Percentiles rank a stretch among this genome's conserved stretches.
Evolutionary conservation across 2,888 invertebrate species (phyloP).

Genomic region (Mesorhabditis sp.): DNA sequence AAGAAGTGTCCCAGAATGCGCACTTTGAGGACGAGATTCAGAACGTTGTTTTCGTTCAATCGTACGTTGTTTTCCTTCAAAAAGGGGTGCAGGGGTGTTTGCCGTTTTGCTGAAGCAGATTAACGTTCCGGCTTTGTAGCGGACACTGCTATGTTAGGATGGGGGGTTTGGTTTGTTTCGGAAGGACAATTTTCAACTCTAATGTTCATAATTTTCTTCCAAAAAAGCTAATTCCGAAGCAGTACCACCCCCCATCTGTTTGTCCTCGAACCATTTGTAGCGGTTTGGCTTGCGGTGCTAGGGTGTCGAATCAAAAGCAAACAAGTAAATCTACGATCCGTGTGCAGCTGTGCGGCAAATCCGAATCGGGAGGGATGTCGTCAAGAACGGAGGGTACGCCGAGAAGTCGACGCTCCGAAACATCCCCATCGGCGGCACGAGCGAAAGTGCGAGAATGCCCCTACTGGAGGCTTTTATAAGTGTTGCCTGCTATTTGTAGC

Average conservation of each 20-base stretch:
- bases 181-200: no score
- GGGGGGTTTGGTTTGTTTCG: no score
- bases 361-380: slow-evolving; percentile 1
- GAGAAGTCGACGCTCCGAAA: not conserved
- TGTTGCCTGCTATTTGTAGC: no score
- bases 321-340: no score
- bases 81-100: not conserved
- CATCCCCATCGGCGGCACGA: slow-evolving; percentile 1
- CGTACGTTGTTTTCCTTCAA: slow-evolving; percentile 29
- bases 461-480: slow-evolving; percentile 5
- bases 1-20: slow-evolving; percentile 19
- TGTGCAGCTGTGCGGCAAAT: not conserved
- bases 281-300: not conserved
- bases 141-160: no score
- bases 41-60: slow-evolving; percentile 49
- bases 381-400: not conserved
- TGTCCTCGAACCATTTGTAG: not conserved
- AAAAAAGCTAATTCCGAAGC: no score
- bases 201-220: no score
- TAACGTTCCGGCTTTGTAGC: no score
- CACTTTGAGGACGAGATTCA: slow-evolving; percentile 56
- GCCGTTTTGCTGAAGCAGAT: not conserved
- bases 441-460: not conserved
- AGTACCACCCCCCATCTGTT: not conserved
- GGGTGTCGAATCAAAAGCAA: no score